These are phyloP conservation scores for Grammomys dolichurus DNA, from an alignment of 2,113 vertebrate genomes.

Conservation along the genomic window DNA sequence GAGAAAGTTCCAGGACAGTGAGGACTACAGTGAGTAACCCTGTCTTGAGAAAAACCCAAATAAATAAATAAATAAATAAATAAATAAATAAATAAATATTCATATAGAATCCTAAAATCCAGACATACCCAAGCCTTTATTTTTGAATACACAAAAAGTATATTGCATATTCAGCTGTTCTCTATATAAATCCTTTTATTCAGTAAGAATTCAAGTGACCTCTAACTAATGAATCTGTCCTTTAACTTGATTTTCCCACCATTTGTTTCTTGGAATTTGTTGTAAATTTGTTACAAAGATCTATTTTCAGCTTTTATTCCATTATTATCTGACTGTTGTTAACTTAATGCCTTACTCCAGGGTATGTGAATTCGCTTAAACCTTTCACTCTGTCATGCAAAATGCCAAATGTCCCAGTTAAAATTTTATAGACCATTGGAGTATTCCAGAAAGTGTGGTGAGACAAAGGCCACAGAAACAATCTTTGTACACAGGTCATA, in stretches of 20 bases:
- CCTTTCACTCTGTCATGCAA: not conserved
- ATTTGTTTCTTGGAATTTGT: not conserved
- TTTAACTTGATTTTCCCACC: not conserved
- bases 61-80: not conserved
- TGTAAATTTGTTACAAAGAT: constrained; percentile 7
- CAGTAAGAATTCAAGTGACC: constrained; percentile 51
- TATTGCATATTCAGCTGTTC: not conserved
- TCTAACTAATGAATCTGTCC: constrained; percentile 2
- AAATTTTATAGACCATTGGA: not conserved
- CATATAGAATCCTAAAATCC: not conserved
- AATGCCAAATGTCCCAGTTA: not conserved
- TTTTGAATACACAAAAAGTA: not conserved
- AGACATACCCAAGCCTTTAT: not conserved
- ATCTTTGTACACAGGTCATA: not conserved
- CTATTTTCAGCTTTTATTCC: constrained; percentile 4
- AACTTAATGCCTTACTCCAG: not conserved
- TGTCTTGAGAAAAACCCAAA: not conserved
- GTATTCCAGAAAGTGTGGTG: not conserved
- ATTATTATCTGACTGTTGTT: not conserved
- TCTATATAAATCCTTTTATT: not conserved
- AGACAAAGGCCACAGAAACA: not conserved
- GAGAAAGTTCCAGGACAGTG: too few species aligned
- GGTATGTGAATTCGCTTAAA: not conserved
- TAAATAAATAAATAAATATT: not conserved
- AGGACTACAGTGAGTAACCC: too few species aligned